Base-by-base conservation (phyloP, 2,113 vertebrate species). In the Percina caprodes region DNA sequence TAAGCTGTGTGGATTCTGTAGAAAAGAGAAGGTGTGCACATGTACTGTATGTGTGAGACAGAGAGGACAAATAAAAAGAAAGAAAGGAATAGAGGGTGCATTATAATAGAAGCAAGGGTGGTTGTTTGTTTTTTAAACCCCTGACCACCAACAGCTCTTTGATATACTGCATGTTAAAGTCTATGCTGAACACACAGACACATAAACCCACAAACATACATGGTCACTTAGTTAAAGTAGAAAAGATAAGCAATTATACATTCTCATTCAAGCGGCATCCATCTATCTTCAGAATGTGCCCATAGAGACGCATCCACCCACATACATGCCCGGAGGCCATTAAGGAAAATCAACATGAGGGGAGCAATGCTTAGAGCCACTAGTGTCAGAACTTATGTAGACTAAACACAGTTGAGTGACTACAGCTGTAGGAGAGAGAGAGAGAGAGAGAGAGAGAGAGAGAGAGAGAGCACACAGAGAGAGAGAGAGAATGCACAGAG, bases 351-450 rank as follows among this genome's bases (percentile, higher is more conserved):
- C 86, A 85, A 80, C 85, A 87, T 56, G 68, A 85, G 80, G 79
- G 69, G 62, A 80, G 86, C 61, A 59, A 85, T 79, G 89, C 90
- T 92, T 86, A 85, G 79, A 94, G 86, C 88, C 92, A 86, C 89
- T 86, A 82, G 88, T 92, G 90, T 92, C 92, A 93, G 88, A 90
- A 88, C 81, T 61, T 88, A 85, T 91, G 89, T 92, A 93, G 92
- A 93, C 93, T 93, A 94, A 94, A 94, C 93, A 94, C 85, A 91
- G 80, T 74, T 92, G 93, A 93, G 92, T 93, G 92, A 93, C 89
- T 91, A 82, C 92, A 94, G 92, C 93, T 93, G 93, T 48, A 88
- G 39, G 39, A 45, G 51, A 83, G 58, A 75, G 67, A 39, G 66
- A 30, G 30, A 4, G 30, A 4, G 30, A 30, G 30, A n/a, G n/a